These are phyloP conservation scores for Amazona guildingii DNA, from an alignment of 2,113 vertebrate species.

Conservation along the genomic window DNA sequence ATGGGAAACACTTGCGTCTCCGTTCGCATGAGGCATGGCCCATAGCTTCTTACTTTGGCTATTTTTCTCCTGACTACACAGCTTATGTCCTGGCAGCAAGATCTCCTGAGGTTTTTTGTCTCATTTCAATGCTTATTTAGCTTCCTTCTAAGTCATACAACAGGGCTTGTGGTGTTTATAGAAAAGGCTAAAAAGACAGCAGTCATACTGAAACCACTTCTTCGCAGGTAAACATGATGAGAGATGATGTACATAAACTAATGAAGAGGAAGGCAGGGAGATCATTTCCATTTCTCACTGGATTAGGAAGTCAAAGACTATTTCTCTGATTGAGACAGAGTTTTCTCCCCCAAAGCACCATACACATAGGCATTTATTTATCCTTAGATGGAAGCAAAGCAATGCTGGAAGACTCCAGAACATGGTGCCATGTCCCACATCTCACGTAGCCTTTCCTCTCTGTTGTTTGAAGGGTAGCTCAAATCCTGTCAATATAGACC, in stretches of 20 bases:
- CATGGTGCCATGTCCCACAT: fast-evolving
- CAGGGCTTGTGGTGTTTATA: background rate
- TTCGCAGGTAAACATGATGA: slow-evolving; percentile 5
- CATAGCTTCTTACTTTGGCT: slow-evolving; percentile 4
- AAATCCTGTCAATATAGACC: background rate
- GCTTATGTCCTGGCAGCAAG: slow-evolving; percentile 10
- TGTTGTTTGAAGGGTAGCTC: background rate
- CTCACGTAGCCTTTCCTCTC: background rate
- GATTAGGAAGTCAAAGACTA: slow-evolving; percentile 21
- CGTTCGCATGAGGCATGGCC: background rate
- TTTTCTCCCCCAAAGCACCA: background rate
- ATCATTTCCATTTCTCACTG: slow-evolving; percentile 25
- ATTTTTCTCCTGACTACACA: slow-evolving; percentile 34
- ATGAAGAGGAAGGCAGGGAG: slow-evolving; percentile 14
- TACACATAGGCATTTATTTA: slow-evolving; percentile 2
- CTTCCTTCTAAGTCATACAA: slow-evolving; percentile 8
- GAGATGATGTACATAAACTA: slow-evolving; percentile 13
- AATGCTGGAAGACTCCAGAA: background rate
- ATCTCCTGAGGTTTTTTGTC: slow-evolving; percentile 15
- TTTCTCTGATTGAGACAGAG: background rate
- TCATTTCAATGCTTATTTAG: slow-evolving; percentile 44
- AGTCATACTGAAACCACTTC: slow-evolving; percentile 29
- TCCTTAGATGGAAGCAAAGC: background rate
- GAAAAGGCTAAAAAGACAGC: slow-evolving; percentile 26
- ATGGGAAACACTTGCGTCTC: slow-evolving; percentile 22